Evolutionary conservation across 1,140 invertebrate species (phyloP).

Genomic region (Cherax quadricarinatus): DNA sequence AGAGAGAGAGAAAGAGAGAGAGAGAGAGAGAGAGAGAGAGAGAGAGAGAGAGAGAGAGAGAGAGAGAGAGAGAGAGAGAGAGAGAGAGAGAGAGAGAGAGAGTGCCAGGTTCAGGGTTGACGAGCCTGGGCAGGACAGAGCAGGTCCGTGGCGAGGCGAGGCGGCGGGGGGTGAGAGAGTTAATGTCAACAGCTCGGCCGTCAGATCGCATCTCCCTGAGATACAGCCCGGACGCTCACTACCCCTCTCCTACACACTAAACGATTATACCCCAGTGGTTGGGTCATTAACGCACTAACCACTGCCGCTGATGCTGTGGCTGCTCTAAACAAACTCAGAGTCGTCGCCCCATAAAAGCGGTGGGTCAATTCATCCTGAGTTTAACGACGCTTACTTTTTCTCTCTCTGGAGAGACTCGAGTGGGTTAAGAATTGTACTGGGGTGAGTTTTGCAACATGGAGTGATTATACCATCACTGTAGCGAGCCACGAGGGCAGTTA

Average conservation of each 20-base stretch:
- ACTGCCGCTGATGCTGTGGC: not conserved
- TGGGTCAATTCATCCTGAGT: not conserved
- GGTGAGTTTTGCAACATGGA: too few relatives aligned
- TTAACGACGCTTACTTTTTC: not conserved
- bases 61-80: too few relatives aligned
- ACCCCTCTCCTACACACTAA: constrained; percentile 3
- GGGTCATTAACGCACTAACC: constrained; percentile 25
- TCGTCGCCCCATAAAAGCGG: not conserved
- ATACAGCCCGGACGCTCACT: not conserved
- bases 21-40: not conserved
- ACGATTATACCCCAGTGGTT: constrained; percentile 27
- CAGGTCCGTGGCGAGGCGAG: not conserved
- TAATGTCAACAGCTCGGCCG: constrained; percentile 16
- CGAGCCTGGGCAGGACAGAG: too few relatives aligned
- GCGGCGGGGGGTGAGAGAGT: not conserved
- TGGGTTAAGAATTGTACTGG: not conserved
- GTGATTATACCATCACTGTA: too few relatives aligned
- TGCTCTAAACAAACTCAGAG: not conserved
- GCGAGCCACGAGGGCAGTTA: too few relatives aligned
- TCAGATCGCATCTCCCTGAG: constrained; percentile 10
- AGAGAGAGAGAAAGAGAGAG: not conserved
- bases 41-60: not conserved
- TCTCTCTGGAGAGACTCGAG: not conserved
- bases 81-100: not conserved
- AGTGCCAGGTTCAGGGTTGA: too few relatives aligned